These are phyloP conservation scores for Aphelocoma californica DNA, from an alignment of 2,797 vertebrate genomes.

Conservation along the genomic window DNA sequence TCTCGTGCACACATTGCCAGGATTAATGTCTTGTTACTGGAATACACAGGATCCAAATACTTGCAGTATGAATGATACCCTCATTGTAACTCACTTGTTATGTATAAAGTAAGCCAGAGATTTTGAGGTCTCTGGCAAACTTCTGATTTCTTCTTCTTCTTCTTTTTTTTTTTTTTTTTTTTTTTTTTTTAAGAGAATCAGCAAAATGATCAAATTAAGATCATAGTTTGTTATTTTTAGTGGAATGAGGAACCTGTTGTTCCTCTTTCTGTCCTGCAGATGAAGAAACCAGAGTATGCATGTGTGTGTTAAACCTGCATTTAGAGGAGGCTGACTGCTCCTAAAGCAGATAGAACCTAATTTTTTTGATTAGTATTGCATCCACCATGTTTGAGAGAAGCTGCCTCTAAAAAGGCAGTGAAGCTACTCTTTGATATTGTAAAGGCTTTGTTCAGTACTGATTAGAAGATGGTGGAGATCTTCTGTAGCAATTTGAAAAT, in stretches of 20 bases:
- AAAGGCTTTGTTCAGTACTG: not conserved
- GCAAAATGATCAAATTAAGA: not conserved
- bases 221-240: not conserved
- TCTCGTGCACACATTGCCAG: not conserved
- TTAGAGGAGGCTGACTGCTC: not conserved
- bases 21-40: not conserved
- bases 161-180: no score
- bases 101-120: not conserved
- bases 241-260: not conserved
- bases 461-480: not conserved
- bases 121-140: not conserved
- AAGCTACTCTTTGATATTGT: not conserved
- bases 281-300: not conserved
- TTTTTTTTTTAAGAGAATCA: not conserved
- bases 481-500: not conserved
- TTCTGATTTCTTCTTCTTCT: not conserved
- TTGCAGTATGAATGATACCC: not conserved
- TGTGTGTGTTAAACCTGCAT: not conserved
- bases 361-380: not conserved
- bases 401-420: not conserved
- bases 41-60: not conserved
- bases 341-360: not conserved
- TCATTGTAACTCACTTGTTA: not conserved
- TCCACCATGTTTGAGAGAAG: not conserved
- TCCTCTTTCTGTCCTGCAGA: not conserved